Percentiles rank a stretch among this genome's conserved stretches.
Conservation (phyloP, 2,797 vertebrate genomes). For the Phoxinus dragarum region DNA sequence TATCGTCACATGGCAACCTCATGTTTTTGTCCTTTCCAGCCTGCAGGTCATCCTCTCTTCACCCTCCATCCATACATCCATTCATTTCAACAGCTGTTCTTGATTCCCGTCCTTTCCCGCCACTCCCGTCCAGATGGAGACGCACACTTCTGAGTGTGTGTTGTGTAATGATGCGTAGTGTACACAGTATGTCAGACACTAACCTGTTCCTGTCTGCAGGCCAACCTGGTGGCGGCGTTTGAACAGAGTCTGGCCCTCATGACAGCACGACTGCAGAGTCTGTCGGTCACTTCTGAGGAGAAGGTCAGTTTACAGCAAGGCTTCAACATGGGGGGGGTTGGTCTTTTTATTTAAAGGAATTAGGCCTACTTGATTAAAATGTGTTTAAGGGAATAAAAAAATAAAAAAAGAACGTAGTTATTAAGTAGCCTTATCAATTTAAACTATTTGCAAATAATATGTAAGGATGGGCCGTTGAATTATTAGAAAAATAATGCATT, state of each 20-base stretch:
- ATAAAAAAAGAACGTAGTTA: too few relatives aligned
- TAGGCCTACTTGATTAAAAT: too few relatives aligned
- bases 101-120: constrained; percentile 30
- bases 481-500: too few relatives aligned
- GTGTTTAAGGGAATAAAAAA: too few relatives aligned
- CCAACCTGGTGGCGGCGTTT: constrained; percentile 96
- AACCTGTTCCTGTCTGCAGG: constrained; percentile 67
- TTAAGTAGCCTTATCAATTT: too few relatives aligned
- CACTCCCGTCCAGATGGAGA: constrained; percentile 39
- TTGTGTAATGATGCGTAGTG: constrained; percentile 2
- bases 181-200: background rate
- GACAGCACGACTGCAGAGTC: constrained; percentile 92
- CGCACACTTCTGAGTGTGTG: constrained; percentile 15
- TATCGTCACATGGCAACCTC: constrained; percentile 41
- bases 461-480: too few relatives aligned
- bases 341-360: too few relatives aligned
- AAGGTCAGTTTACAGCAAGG: constrained; percentile 80
- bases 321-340: too few relatives aligned
- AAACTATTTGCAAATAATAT: too few relatives aligned
- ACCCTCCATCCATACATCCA: constrained; percentile 33
- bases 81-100: constrained; percentile 37
- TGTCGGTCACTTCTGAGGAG: constrained; percentile 91
- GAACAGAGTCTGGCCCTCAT: constrained; percentile 97
- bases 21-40: constrained; percentile 46
- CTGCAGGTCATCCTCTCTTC: constrained; percentile 29